phyloP scores from a whole-genome alignment of 2,797 vertebrate species.

The Lutjanus argentimaculatus region DNA sequence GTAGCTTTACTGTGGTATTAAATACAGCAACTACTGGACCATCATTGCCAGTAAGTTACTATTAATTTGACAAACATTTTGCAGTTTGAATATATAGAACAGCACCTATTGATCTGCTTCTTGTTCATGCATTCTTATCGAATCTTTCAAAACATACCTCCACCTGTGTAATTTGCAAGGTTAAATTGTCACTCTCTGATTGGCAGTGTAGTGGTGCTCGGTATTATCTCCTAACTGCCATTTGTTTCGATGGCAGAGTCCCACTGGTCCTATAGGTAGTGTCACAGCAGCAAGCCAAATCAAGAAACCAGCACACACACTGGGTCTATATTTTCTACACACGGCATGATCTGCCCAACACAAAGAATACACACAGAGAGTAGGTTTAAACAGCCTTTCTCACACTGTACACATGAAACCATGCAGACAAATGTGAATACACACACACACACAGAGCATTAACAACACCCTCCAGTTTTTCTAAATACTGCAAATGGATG shows the following conservation, averaged over 20 bases:
- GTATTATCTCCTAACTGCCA: no score
- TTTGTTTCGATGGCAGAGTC: no score
- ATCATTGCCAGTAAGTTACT: no score
- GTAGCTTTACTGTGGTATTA: no score
- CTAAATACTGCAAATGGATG: slow-evolving; percentile 67
- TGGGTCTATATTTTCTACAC: slow-evolving; percentile 39
- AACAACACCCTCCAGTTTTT: slow-evolving; percentile 37
- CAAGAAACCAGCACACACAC: slow-evolving; percentile 47
- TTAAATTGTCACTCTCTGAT: slow-evolving; percentile 11
- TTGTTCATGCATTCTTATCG: not conserved
- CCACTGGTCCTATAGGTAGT: slow-evolving; percentile 39
- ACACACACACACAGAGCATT: not conserved
- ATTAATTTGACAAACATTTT: no score
- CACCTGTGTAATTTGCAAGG: slow-evolving; percentile 3
- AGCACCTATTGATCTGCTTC: slow-evolving; percentile 6
- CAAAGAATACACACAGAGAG: slow-evolving; percentile 31
- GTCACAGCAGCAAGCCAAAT: slow-evolving; percentile 53
- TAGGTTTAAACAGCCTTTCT: slow-evolving; percentile 20
- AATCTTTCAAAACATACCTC: slow-evolving; percentile 9
- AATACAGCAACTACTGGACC: no score
- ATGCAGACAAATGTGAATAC: slow-evolving; percentile 22
- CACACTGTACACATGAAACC: slow-evolving; percentile 11
- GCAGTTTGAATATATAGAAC: not conserved
- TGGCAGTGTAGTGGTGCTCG: no score
- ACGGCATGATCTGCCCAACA: slow-evolving; percentile 14